A percentile compares a stretch with the other conserved stretches of the same genome.
These are phyloP conservation scores for Bryconaethiops microstoma DNA, from an alignment of 2,797 vertebrate species.

Conservation along the genomic window DNA sequence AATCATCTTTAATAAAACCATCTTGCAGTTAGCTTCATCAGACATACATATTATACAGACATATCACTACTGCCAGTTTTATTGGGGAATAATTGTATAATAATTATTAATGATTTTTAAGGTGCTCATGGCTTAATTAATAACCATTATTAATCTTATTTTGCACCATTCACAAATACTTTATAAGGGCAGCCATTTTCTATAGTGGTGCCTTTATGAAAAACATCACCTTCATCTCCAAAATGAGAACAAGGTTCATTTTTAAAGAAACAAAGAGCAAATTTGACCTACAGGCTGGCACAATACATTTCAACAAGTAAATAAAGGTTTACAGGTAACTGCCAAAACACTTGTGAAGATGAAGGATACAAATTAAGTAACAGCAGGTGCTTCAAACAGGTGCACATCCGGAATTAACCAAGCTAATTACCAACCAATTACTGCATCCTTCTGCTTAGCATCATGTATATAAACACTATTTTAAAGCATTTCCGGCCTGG, in stretches of 20 bases:
- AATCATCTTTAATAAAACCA: too few relatives aligned
- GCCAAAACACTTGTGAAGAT: constrained; percentile 3
- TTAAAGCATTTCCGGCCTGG: not conserved
- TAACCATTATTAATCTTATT: too few relatives aligned
- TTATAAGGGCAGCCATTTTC: too few relatives aligned
- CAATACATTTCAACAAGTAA: constrained; percentile 15
- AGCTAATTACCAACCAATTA: constrained; percentile 39
- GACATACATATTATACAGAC: too few relatives aligned
- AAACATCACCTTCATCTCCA: not conserved
- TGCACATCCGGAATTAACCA: constrained; percentile 29
- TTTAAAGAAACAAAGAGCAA: not conserved
- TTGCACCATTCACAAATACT: too few relatives aligned
- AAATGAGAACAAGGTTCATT: not conserved
- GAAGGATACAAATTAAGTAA: constrained; percentile 3
- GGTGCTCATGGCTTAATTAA: too few relatives aligned
- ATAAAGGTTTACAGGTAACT: not conserved
- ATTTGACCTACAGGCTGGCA: not conserved
- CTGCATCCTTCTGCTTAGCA: constrained; percentile 18
- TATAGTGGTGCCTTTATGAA: not conserved
- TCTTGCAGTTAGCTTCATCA: too few relatives aligned
- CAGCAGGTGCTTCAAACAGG: constrained; percentile 29
- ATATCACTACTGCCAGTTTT: too few relatives aligned
- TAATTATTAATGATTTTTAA: too few relatives aligned
- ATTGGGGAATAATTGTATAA: too few relatives aligned
- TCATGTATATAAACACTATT: constrained; percentile 22